Evolutionary conservation across 1,140 invertebrate species (phyloP), one percentile per base, ranked within the genome.

Genomic region (Drosophila auraria): DNA sequence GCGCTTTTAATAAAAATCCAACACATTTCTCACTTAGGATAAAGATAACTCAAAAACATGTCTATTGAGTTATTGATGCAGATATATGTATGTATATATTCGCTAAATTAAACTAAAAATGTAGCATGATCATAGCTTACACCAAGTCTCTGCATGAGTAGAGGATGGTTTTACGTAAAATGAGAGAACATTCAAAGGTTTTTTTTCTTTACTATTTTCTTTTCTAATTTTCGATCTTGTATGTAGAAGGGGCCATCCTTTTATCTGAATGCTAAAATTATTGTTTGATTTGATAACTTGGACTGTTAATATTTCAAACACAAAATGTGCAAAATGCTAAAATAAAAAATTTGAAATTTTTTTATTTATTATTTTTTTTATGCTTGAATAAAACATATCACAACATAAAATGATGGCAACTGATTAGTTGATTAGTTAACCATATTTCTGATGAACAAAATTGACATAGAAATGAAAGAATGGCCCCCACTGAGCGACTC

Each of bases 1-100:
- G 54, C 54, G 54, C 54, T 57, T 57, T 57, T 57, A 57, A 57
- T 57, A 57, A 57, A 57, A 57, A 57, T 57, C 54, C 54, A 57
- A 57, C 54, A 57, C 40, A 57, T 40, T 57, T 57, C 36, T 57
- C 54, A 57, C 54, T 40, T 57, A 57, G 36, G 36, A 57, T 57
- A 57, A 40, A 57, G 36, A n/a, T 57, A 57, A 57, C 54, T 57
- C 54, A 57, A 57, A 57, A 40, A 40, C 54, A 40, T 40, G 54
- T 57, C 54, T 57, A 57, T 57, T 57, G 54, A 57, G 54, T 57
- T 57, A 57, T 25, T 57, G 36, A 57, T 57, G 54, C 54, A 25
- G 54, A 57, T 57, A 42, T 42, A 7, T 40, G 12, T 40, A 40
- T 40, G 5, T 40, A 27, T 53, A 23, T 40, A 57, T 57, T 56